Percentiles rank a stretch among this genome's conserved stretches.
Evolutionary conservation across 1,140 invertebrate species (phyloP).

Genomic region (Hypothenemus hampei): DNA sequence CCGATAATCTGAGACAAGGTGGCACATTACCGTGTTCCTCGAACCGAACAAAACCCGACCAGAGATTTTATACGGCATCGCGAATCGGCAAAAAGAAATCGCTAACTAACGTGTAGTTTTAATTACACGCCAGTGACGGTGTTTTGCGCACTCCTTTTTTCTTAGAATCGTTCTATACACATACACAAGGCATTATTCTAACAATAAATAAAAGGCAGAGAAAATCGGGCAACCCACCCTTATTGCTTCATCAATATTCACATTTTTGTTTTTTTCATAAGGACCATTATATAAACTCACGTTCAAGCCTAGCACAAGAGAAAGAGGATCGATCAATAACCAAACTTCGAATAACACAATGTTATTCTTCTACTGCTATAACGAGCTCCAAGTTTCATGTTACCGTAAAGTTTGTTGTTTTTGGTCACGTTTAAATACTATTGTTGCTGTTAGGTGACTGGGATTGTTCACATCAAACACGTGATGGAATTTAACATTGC

Average conservation of each 20-base stretch:
- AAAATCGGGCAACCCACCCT: background rate
- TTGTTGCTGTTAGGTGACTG: no score
- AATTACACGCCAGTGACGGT: constrained; percentile 15
- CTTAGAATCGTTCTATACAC: constrained; percentile 3
- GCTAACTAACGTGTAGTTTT: constrained; percentile 20
- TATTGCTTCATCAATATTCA: background rate
- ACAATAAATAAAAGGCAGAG: background rate
- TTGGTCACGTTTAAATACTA: constrained; percentile 5
- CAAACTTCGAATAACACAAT: no score
- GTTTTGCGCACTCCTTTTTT: constrained; percentile 9
- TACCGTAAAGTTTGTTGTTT: constrained; percentile 13
- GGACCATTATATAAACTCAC: background rate
- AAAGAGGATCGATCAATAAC: no score
- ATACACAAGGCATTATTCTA: background rate
- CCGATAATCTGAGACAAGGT: constrained; percentile 13
- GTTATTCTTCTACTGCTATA: no score
- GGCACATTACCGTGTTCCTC: constrained; percentile 13
- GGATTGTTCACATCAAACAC: background rate
- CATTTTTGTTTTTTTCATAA: background rate
- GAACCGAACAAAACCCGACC: constrained; percentile 17
- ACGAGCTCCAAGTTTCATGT: no score
- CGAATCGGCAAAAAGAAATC: constrained; percentile 20
- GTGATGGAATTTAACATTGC: constrained; percentile 13
- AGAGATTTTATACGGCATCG: constrained; percentile 16
- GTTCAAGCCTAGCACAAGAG: no score